phyloP scores from a whole-genome alignment of 2,113 vertebrate genomes.

The Brienomyrus brachyistius region DNA sequence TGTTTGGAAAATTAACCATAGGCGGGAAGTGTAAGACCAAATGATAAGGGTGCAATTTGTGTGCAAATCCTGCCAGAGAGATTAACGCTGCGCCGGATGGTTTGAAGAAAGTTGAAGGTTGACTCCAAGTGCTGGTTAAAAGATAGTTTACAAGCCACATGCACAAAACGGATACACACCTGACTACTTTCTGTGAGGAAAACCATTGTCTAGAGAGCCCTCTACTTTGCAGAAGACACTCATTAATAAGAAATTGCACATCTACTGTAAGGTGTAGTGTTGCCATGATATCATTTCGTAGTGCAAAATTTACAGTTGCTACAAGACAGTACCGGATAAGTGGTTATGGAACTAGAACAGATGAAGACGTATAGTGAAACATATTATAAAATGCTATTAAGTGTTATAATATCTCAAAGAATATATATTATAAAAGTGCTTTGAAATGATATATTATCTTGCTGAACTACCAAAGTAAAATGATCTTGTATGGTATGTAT shows the following conservation, averaged over 20 bases:
- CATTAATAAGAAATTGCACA: background rate
- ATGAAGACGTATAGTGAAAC: background rate
- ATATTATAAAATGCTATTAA: background rate
- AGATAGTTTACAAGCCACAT: background rate
- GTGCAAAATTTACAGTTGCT: background rate
- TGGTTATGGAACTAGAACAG: background rate
- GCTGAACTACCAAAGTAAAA: background rate
- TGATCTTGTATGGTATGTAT: background rate
- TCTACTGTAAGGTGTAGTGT: background rate
- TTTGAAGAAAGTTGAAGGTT: too few species aligned
- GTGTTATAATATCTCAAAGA: background rate
- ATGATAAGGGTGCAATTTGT: slow-evolving; percentile 17
- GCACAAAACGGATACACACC: background rate
- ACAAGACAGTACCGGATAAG: background rate
- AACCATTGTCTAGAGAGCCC: background rate
- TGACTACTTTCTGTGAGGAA: background rate
- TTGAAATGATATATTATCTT: background rate
- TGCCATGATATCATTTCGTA: background rate
- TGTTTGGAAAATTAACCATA: slow-evolving; percentile 52
- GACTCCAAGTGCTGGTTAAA: background rate
- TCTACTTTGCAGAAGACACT: background rate
- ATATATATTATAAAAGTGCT: background rate
- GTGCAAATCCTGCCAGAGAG: slow-evolving; percentile 3
- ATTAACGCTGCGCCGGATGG: background rate
- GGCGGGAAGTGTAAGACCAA: slow-evolving; percentile 45